Evolutionary conservation across 2,797 vertebrate species (phyloP).

Genomic region (Lagocephalus sceleratus): DNA sequence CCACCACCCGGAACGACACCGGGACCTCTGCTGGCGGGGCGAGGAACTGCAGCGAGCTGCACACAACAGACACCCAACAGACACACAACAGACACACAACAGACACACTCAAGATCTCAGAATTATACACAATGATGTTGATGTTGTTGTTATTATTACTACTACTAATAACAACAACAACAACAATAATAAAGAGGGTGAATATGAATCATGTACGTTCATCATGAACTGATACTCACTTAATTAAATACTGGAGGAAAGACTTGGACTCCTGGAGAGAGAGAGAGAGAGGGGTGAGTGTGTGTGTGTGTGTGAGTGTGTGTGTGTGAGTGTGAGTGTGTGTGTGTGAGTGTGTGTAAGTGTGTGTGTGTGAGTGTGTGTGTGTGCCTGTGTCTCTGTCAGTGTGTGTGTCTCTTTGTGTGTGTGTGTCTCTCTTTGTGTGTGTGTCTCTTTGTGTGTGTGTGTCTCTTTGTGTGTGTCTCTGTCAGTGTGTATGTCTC

Average conservation of each 20-base stretch:
- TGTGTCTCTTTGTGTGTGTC: background rate
- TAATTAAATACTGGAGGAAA: too few species aligned
- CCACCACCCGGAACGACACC: conserved; percentile 82
- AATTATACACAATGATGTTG: background rate
- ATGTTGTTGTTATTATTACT: too few species aligned
- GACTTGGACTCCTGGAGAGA: too few species aligned
- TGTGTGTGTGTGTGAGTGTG: background rate
- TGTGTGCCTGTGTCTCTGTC: background rate
- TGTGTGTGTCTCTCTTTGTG: background rate
- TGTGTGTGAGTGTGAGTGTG: too few species aligned
- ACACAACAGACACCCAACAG: background rate
- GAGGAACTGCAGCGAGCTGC: conserved; percentile 79
- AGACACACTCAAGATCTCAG: background rate
- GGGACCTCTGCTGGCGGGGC: conserved; percentile 80
- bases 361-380: too few species aligned
- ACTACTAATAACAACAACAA: too few species aligned
- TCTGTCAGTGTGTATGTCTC: too few species aligned
- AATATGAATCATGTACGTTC: too few species aligned
- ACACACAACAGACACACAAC: too few species aligned
- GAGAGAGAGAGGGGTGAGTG: background rate
- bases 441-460: background rate
- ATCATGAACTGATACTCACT: too few species aligned
- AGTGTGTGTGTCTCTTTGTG: background rate
- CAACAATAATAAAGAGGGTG: too few species aligned
- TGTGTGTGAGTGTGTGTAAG: too few species aligned